Conservation (phyloP, 1,140 invertebrate genomes). For the Saccostrea echinata region DNA sequence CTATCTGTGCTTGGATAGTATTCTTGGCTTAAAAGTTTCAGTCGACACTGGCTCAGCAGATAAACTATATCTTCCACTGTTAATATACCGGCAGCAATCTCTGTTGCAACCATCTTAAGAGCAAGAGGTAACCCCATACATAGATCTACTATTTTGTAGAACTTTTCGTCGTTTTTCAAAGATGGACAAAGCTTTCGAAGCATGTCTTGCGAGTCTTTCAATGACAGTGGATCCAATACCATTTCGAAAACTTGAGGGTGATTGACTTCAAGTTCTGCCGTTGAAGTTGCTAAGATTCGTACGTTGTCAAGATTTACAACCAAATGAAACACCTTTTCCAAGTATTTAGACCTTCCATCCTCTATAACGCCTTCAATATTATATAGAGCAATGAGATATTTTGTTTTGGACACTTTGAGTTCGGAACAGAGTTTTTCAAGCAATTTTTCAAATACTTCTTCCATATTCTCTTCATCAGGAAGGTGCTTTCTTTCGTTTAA, state of each 20-base stretch:
- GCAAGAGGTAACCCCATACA: constrained; percentile 54
- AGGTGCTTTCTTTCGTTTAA: constrained; percentile 14
- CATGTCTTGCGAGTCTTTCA: constrained; percentile 39
- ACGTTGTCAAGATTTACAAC: not conserved
- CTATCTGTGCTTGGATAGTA: constrained; percentile 44
- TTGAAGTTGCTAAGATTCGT: not conserved
- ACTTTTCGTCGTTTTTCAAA: constrained; percentile 40
- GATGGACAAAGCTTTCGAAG: constrained; percentile 40
- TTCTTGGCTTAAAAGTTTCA: constrained; percentile 49
- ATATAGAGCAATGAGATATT: constrained; percentile 39
- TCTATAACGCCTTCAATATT: constrained; percentile 51
- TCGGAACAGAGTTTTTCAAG: not conserved
- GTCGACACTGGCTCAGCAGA: constrained; percentile 42
- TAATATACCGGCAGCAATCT: constrained; percentile 41
- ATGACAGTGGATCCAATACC: not conserved
- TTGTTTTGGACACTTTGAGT: not conserved
- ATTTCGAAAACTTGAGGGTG: not conserved
- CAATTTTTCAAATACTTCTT: not conserved
- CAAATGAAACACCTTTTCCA: not conserved
- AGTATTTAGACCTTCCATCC: not conserved
- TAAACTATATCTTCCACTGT: constrained; percentile 32
- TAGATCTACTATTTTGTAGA: constrained; percentile 43
- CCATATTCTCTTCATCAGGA: not conserved
- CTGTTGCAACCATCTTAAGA: constrained; percentile 43
- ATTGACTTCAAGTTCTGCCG: not conserved